Conservation (phyloP, 2,113 vertebrate species). For the Oncorhynchus gorbuscha region DNA sequence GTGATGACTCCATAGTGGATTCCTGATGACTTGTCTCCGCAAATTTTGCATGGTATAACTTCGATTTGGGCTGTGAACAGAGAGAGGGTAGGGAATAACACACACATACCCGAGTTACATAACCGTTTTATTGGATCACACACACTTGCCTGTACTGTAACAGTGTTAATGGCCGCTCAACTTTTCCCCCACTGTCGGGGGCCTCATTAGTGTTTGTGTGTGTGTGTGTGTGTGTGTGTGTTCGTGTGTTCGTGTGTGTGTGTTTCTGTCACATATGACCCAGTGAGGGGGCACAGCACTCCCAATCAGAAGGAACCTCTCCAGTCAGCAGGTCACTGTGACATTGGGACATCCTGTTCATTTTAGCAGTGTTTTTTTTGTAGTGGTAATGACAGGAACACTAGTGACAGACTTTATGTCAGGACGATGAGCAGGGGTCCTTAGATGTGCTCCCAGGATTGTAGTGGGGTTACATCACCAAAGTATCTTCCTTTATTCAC, state of each 20-base stretch:
- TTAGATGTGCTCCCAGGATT: not conserved
- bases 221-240: not conserved
- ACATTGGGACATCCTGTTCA: constrained; percentile 46
- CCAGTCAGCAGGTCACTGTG: constrained; percentile 46
- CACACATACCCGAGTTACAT: not conserved
- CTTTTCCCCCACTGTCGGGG: constrained; percentile 22
- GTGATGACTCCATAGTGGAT: constrained; percentile 99
- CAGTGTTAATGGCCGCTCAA: not conserved
- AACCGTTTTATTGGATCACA: not conserved
- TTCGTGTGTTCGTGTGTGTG: not conserved
- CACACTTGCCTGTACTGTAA: not conserved
- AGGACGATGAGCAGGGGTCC: not conserved
- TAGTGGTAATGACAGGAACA: not conserved
- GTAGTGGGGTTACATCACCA: not conserved
- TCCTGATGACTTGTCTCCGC: constrained; percentile 98
- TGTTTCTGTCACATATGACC: constrained; percentile 1
- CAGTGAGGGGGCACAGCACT: not conserved
- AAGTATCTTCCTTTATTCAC: not conserved
- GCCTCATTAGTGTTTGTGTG: constrained; percentile 36
- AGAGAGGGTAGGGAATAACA: constrained; percentile 23
- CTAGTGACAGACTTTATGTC: not conserved
- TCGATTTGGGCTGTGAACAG: constrained; percentile 95
- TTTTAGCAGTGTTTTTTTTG: not conserved
- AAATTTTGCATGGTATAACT: constrained; percentile 99
- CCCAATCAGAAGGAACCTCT: constrained; percentile 10